These are phyloP conservation scores for Dryobotodes eremita DNA, from an alignment of 2,888 invertebrate species.

Conservation along the genomic window DNA sequence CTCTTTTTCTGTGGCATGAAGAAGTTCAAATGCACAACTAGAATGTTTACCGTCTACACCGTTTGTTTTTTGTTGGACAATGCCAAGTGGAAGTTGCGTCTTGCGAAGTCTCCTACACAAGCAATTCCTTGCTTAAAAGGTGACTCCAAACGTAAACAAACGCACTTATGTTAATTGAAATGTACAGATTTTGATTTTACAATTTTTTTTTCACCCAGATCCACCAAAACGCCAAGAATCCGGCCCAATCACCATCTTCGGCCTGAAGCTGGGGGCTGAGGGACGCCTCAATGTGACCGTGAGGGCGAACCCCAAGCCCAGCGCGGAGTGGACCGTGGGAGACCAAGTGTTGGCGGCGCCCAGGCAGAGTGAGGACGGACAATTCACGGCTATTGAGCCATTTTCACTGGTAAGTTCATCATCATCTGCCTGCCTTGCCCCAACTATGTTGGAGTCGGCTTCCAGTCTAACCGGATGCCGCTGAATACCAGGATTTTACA, in stretches of 20 bases:
- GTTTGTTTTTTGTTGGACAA: no score
- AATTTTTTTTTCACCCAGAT: slow-evolving; percentile 79
- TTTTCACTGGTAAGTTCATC: slow-evolving; percentile 75
- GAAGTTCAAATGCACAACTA: no score
- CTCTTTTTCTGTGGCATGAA: no score
- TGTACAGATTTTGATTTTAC: background rate
- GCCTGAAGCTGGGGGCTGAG: slow-evolving; percentile 93
- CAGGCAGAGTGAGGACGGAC: slow-evolving; percentile 66
- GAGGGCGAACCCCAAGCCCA: slow-evolving; percentile 93
- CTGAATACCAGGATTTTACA: background rate
- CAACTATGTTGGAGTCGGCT: background rate
- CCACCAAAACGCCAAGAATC: slow-evolving; percentile 91
- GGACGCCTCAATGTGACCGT: slow-evolving; percentile 94
- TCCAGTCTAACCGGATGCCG: background rate
- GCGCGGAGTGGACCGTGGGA: slow-evolving; percentile 93
- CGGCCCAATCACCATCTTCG: slow-evolving; percentile 92
- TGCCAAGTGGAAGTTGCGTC: no score
- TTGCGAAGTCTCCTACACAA: no score
- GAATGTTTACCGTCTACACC: no score
- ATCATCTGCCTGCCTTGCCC: background rate
- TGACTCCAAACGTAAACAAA: no score
- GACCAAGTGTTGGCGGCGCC: slow-evolving; percentile 78
- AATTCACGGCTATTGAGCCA: slow-evolving; percentile 76
- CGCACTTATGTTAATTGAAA: no score
- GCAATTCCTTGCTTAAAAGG: no score